phyloP scores from a whole-genome alignment of 2,797 vertebrate genomes.

The Acanthopagrus latus region DNA sequence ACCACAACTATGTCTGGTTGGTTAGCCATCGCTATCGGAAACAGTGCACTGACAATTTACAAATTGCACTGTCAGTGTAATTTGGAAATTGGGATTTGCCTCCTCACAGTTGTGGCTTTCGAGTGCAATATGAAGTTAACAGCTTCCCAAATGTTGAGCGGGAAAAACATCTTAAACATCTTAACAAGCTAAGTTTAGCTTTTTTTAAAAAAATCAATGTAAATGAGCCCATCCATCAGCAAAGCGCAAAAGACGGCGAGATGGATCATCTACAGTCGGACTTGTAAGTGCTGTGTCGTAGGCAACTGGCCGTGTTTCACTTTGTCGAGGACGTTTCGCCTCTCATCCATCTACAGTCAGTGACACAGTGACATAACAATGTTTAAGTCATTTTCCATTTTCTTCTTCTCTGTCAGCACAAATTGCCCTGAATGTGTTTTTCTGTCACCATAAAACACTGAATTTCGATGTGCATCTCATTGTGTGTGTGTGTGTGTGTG shows the following conservation, averaged over 20 bases:
- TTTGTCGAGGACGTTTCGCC: too few species aligned
- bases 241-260: slow-evolving; percentile 34
- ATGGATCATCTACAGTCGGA: slow-evolving; percentile 31
- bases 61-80: too few species aligned
- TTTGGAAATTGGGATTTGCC: too few species aligned
- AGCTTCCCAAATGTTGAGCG: too few species aligned
- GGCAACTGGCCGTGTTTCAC: too few species aligned
- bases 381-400: slow-evolving; percentile 10
- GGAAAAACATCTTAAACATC: too few species aligned
- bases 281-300: too few species aligned
- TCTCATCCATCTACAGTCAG: slow-evolving; percentile 11
- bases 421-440: not conserved
- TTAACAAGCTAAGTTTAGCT: slow-evolving; percentile 5
- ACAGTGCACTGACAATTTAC: too few species aligned
- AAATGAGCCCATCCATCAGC: slow-evolving; percentile 47
- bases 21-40: too few species aligned
- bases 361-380: slow-evolving; percentile 27
- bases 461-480: slow-evolving; percentile 2
- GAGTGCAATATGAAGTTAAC: too few species aligned
- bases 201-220: slow-evolving; percentile 29
- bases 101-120: too few species aligned
- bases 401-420: not conserved
- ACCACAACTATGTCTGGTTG: too few species aligned
- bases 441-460: not conserved
- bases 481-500: not conserved